A percentile compares a stretch with the other conserved stretches of the same genome.
These are phyloP conservation scores for Saimiri boliviensis DNA, from an alignment of 2,113 vertebrate genomes.

Conservation along the genomic window DNA sequence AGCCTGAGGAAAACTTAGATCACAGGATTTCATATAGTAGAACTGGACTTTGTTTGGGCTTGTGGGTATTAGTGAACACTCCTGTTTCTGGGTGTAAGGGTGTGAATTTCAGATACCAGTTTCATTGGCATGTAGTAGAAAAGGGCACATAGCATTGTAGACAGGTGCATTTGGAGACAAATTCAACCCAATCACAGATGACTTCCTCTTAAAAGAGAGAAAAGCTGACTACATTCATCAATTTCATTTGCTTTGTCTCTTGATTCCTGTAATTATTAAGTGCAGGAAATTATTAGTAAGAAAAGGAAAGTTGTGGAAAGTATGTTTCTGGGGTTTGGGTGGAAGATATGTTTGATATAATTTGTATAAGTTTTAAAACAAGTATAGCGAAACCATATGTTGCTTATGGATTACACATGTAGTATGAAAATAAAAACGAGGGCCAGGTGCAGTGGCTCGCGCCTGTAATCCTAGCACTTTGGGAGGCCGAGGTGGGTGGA, in stretches of 20 bases:
- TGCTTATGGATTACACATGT: not conserved
- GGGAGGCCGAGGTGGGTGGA: too few relatives aligned
- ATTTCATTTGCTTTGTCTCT: not conserved
- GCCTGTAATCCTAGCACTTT: too few relatives aligned
- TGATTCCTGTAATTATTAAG: not conserved
- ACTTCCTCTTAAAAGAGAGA: not conserved
- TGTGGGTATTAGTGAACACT: not conserved
- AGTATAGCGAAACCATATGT: not conserved
- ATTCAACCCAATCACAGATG: not conserved
- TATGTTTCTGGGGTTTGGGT: not conserved
- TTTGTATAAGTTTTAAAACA: conserved; percentile 31
- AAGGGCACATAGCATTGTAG: not conserved
- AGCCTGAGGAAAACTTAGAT: not conserved
- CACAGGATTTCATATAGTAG: conserved; percentile 1
- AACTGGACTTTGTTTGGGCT: not conserved
- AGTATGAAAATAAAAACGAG: conserved; percentile 2
- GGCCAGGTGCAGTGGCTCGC: too few relatives aligned
- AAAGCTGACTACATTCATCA: not conserved
- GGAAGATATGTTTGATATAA: conserved; percentile 2
- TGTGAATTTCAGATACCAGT: not conserved
- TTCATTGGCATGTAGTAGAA: not conserved
- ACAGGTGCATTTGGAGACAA: not conserved
- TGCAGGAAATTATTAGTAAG: conserved; percentile 21
- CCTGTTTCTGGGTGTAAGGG: not conserved
- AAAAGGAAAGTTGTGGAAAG: conserved; percentile 14